A percentile compares a stretch with the other conserved stretches of the same genome.
Conservation (phyloP, 2,113 vertebrate genomes). For the Hyperopisus bebe region DNA sequence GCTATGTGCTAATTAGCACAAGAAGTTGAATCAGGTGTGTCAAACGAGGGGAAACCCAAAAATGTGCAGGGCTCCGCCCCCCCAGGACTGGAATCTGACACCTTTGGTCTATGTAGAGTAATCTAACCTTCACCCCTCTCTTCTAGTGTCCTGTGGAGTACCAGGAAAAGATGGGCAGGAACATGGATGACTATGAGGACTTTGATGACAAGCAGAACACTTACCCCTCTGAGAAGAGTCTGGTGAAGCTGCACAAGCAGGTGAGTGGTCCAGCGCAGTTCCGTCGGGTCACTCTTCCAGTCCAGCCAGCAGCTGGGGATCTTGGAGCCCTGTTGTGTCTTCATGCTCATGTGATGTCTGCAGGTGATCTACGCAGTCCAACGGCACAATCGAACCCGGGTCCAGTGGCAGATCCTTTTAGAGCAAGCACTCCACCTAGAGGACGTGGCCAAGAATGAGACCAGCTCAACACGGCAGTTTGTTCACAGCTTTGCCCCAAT, state of each 20-base stretch:
- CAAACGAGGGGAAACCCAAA: too few species aligned
- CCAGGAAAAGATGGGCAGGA: constrained; percentile 95
- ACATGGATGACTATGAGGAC: constrained; percentile 98
- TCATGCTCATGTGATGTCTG: background rate
- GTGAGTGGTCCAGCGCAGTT: constrained; percentile 44
- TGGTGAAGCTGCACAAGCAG: constrained; percentile 94
- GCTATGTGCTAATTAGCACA: too few species aligned
- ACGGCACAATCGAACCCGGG: constrained; percentile 84
- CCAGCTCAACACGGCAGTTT: constrained; percentile 76
- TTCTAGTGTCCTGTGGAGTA: constrained; percentile 84
- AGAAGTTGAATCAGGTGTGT: too few species aligned
- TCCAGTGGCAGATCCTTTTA: constrained; percentile 91
- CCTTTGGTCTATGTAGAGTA: background rate
- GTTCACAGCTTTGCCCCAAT: constrained; percentile 77
- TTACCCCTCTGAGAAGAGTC: constrained; percentile 84
- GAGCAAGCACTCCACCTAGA: constrained; percentile 91
- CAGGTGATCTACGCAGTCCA: constrained; percentile 94
- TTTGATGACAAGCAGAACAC: constrained; percentile 89
- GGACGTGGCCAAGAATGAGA: constrained; percentile 93
- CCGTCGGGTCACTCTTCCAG: background rate
- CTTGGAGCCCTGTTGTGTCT: background rate
- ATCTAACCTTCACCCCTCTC: background rate
- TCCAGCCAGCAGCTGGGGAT: background rate
- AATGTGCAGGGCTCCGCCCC: too few species aligned
- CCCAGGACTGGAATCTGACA: too few species aligned